Conservation (phyloP, 23 tunicate species). For the Trididemnum clinides region DNA sequence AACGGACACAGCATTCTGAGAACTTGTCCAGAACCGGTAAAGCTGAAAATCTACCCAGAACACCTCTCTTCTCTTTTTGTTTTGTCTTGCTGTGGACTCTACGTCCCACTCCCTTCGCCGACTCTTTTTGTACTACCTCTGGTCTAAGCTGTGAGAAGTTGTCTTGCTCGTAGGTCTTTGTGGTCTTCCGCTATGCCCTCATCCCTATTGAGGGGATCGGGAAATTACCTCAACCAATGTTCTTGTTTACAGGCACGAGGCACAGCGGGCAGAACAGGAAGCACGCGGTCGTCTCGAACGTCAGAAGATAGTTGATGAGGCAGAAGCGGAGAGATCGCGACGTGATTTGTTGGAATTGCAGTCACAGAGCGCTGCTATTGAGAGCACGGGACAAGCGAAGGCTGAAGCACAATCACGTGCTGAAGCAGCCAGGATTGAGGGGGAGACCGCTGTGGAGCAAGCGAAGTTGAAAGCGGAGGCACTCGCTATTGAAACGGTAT, state of each 20-base stretch:
- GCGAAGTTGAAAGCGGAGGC: constrained; percentile 85
- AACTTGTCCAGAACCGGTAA: too few relatives aligned
- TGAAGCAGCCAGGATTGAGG: constrained; percentile 92
- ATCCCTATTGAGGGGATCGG: too few relatives aligned
- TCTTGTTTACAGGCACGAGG: constrained; percentile 69
- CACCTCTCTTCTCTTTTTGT: too few relatives aligned
- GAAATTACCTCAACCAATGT: too few relatives aligned
- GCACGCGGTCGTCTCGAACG: constrained; percentile 92
- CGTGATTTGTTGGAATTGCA: constrained; percentile 87
- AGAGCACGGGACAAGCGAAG: constrained; percentile 95
- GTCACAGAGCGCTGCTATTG: constrained; percentile 95
- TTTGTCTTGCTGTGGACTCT: too few relatives aligned
- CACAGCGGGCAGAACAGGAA: constrained; percentile 90
- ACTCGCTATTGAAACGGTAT: constrained; percentile 71
- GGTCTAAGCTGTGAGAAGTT: too few relatives aligned
- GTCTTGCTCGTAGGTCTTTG: too few relatives aligned
- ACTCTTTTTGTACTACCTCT: too few relatives aligned
- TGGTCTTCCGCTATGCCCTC: too few relatives aligned
- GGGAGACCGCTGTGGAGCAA: constrained; percentile 92
- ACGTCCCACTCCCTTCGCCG: too few relatives aligned
- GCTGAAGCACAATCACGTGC: constrained; percentile 97
- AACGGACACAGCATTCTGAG: too few relatives aligned
- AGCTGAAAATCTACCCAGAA: too few relatives aligned
- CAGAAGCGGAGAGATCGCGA: constrained; percentile 88
- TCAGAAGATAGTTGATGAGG: constrained; percentile 92